Percentiles rank a stretch among this genome's conserved stretches.
Evolutionary conservation across 2,113 vertebrate species (phyloP).

Genomic region (Lophotis ruficrista): DNA sequence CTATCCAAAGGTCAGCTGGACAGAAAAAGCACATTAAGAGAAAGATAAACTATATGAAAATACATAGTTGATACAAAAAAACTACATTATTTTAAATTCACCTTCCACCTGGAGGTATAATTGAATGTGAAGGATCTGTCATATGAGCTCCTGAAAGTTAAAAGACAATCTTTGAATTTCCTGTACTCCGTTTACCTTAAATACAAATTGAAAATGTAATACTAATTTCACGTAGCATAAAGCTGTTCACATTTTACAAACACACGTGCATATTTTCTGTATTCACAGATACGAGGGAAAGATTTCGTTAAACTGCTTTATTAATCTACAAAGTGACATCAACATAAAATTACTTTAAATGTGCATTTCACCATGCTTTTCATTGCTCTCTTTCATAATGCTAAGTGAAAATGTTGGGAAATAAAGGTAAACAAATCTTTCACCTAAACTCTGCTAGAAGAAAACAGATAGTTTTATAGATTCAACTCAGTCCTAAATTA

Average conservation of each 20-base stretch:
- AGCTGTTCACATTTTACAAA: neutral
- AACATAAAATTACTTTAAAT: neutral
- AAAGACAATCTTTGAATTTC: neutral
- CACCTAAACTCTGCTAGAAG: neutral
- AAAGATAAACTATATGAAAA: neutral
- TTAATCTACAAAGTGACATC: neutral
- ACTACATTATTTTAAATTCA: constrained; percentile 14
- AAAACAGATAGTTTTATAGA: neutral
- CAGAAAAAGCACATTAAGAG: neutral
- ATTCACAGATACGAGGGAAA: neutral
- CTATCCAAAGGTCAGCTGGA: neutral
- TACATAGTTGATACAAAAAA: neutral
- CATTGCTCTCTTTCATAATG: neutral
- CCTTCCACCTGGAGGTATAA: constrained; percentile 72
- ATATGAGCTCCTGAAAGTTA: constrained; percentile 58
- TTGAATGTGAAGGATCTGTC: constrained; percentile 56
- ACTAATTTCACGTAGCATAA: neutral
- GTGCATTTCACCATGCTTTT: neutral
- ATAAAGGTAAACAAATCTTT: neutral
- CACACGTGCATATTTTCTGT: neutral
- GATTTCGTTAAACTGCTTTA: neutral
- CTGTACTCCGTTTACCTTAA: neutral
- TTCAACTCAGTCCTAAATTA: neutral
- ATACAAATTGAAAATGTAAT: neutral
- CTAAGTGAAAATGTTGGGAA: neutral